Base-by-base conservation (phyloP, 2,113 vertebrate species). In the Rhipidura dahli region DNA sequence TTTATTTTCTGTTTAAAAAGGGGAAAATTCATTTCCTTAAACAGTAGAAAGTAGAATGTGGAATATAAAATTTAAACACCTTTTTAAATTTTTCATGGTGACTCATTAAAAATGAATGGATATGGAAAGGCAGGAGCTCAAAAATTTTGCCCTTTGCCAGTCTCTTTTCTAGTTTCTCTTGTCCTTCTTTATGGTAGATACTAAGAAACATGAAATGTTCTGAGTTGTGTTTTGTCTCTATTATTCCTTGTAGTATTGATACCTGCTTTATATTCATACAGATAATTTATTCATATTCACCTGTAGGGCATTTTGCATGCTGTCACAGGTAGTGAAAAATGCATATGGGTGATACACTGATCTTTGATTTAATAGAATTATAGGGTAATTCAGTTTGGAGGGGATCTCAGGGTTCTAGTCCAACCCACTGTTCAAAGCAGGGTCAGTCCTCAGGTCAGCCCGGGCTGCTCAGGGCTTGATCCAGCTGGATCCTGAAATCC, bases 1-100 rank as follows among this genome's bases (percentile, higher is more conserved):
- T 89, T 90, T 70, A 87, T 89, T 91, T 97, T 96, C 51, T 50
- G 15, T 33, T 91, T 94, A n/a, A 75, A 91, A 78, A 37, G 16
- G 26, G 30, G 20, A n/a, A 91, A 94, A 71, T 63, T 87, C 0
- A 39, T 91, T 71, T 89, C 9, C 66, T 89, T 89, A 39, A 91
- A 66, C 27, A 78, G 15, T 68, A 87, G 68, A 85, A 77, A 49
- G 56, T 71, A 79, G 44, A 91, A 80, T 27, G 19, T 66, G 59
- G 30, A 51, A 68, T 71, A 75, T 89, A 89, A 89, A 95, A 42
- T 89, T 50, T 60, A 60, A 82, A 69, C 33, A 59, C 13, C 14
- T 42, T 77, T 59, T 81, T 35, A 1, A 63, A 50, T 89, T 87
- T 91, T 91, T 95, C 51, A 20, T 68, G 24, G 61, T n/a, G 30